Conservation (phyloP, 92 coral and sea anemone species). For the Paragorgia papillata region DNA sequence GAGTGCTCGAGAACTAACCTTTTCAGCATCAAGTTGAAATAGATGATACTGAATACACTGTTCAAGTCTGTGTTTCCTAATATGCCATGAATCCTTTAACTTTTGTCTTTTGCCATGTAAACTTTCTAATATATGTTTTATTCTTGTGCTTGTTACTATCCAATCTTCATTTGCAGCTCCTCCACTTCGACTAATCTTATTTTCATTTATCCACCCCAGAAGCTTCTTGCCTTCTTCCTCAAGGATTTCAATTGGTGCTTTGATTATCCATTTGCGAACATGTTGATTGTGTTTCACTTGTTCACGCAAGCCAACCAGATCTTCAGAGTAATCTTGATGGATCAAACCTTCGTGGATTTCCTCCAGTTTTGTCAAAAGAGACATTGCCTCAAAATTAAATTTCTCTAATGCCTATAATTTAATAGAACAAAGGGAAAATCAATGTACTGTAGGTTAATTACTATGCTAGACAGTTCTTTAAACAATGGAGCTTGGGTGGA, state of each 20-base stretch:
- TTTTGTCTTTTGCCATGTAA: slow-evolving; percentile 85
- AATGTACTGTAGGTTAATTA: too few relatives aligned
- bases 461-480: too few relatives aligned
- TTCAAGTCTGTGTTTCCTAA: slow-evolving; percentile 84
- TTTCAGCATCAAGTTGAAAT: slow-evolving; percentile 92
- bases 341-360: slow-evolving; percentile 94
- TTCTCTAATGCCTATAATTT: slow-evolving; percentile 90
- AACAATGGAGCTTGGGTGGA: too few relatives aligned
- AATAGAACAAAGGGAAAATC: neutral
- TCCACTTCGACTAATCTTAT: slow-evolving; percentile 66
- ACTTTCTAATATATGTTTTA: slow-evolving; percentile 63
- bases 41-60: slow-evolving; percentile 89
- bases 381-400: slow-evolving; percentile 96
- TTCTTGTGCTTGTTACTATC: slow-evolving; percentile 77
- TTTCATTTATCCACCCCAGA: slow-evolving; percentile 54
- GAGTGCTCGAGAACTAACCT: slow-evolving; percentile 77
- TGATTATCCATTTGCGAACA: slow-evolving; percentile 95
- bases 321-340: slow-evolving; percentile 83
- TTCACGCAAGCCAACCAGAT: slow-evolving; percentile 77
- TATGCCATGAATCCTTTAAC: slow-evolving; percentile 90
- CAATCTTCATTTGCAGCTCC: slow-evolving; percentile 74
- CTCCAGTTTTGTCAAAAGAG: slow-evolving; percentile 88
- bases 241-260: slow-evolving; percentile 92
- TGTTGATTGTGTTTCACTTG: slow-evolving; percentile 94
- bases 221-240: slow-evolving; percentile 92